Evolutionary conservation across 2,888 invertebrate genomes (phyloP), one percentile per base, ranked within the genome.

Genomic region (Ephialtes manifestator): DNA sequence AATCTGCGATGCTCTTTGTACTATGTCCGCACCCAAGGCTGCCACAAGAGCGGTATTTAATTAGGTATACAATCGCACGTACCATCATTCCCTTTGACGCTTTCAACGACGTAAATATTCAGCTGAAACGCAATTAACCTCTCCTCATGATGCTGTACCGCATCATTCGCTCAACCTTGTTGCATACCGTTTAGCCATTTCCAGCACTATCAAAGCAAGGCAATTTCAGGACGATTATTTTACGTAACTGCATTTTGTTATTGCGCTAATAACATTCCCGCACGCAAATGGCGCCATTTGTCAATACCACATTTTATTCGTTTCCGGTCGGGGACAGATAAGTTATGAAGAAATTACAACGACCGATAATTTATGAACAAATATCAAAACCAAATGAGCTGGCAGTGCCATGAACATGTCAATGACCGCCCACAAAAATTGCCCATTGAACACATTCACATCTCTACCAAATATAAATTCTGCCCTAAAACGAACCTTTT

Each of bases 101-200:
- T 65, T 35, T 35, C 43, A 68, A 55, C 28, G 43, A 63, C 28
- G 71, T 63, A 79, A 72, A 48, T 67, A 71, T 43, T 53, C 53
- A 48, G 35, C 81, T 67, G 67, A 82, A 82, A 82, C 43, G 67
- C 67, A 67, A 77, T 77, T 77, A 77, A 77, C 55, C 35, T 53
- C 55, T 35, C 39, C 35, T 43, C 43, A 58, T 18, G 43, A 24
- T 7, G 76, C 39, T 24, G 39, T 10, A 53, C 18, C 39, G 46
- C 18, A 43, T 76, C n/a, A 48, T 53, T 20, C 5, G 39, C 53
- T 55, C n/a, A n/a, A 46, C 20, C 15, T 43, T n/a, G 13, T 1
- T 28, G 63, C 39, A 35, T 35, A 39, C 63, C 35, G 11, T 39
- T 55, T 46, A 28, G 43, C 8, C 39, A 39, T 55, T 55, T 53